Percentiles rank a stretch among this genome's conserved stretches.
phyloP scores from a whole-genome alignment of 2,888 invertebrate genomes.

The Therioaphis trifolii region DNA sequence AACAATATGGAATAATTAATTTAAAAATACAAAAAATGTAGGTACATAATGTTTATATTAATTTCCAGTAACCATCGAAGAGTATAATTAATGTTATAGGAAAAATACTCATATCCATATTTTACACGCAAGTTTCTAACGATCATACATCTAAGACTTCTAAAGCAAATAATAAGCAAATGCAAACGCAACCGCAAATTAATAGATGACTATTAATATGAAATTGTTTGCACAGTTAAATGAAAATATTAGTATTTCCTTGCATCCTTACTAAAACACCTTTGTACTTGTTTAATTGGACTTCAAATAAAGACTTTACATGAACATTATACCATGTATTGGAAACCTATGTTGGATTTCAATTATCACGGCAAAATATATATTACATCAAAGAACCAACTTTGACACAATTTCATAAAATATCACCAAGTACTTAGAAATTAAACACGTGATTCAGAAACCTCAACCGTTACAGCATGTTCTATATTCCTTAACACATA shows the following conservation, averaged over 20 bases:
- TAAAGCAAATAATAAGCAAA: not conserved
- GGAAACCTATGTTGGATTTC: not conserved
- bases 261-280: not conserved
- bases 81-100: no score
- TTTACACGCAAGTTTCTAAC: no score
- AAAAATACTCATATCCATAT: no score
- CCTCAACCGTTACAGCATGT: not conserved
- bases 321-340: not conserved
- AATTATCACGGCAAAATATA: not conserved
- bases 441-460: not conserved
- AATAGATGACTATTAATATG: not conserved
- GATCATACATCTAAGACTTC: not conserved
- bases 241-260: not conserved
- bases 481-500: not conserved
- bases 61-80: no score
- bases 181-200: conserved; percentile 1
- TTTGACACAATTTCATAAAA: not conserved
- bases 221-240: not conserved
- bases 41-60: no score
- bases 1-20: no score
- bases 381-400: not conserved
- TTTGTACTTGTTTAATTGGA: conserved; percentile 2
- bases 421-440: not conserved
- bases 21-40: no score
- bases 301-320: conserved; percentile 8